Conservation (phyloP, 2,888 invertebrate genomes). For the Dioctria rufipes region DNA sequence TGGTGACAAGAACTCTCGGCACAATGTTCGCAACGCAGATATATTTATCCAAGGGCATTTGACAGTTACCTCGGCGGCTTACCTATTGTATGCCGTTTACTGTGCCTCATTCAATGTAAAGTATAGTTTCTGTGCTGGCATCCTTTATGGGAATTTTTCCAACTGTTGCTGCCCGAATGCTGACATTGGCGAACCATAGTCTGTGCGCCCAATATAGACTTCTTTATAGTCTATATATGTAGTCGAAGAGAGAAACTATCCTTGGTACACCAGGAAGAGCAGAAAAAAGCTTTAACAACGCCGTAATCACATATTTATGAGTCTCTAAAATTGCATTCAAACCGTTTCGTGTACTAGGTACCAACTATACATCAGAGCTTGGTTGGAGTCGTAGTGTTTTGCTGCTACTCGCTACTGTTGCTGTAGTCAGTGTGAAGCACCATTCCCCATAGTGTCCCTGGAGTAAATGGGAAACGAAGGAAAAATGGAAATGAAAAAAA, state of each 20-base stretch:
- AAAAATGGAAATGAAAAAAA: conserved; percentile 28
- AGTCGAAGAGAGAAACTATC: background rate
- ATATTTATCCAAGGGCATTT: background rate
- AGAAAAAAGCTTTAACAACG: conserved; percentile 21
- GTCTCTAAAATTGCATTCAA: conserved; percentile 37
- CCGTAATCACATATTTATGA: conserved; percentile 47
- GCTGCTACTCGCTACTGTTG: too few species aligned
- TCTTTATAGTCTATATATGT: background rate
- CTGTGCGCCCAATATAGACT: background rate
- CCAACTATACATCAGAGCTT: background rate
- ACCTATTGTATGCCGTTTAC: background rate
- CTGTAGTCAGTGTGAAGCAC: too few species aligned
- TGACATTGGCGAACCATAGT: background rate
- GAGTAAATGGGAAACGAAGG: conserved; percentile 32
- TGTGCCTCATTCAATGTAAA: background rate
- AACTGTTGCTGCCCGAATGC: conserved; percentile 16
- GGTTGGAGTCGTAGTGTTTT: background rate
- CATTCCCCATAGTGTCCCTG: background rate
- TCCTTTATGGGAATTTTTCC: conserved; percentile 24
- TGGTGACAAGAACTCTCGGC: conserved; percentile 3
- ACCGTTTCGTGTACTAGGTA: background rate
- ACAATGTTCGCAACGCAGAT: background rate
- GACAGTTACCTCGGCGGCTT: background rate
- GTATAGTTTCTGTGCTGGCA: background rate
- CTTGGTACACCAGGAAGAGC: background rate